Percentiles rank a stretch among this genome's conserved stretches.
phyloP scores from a whole-genome alignment of 2,113 vertebrate genomes.

The Catagonus wagneri region DNA sequence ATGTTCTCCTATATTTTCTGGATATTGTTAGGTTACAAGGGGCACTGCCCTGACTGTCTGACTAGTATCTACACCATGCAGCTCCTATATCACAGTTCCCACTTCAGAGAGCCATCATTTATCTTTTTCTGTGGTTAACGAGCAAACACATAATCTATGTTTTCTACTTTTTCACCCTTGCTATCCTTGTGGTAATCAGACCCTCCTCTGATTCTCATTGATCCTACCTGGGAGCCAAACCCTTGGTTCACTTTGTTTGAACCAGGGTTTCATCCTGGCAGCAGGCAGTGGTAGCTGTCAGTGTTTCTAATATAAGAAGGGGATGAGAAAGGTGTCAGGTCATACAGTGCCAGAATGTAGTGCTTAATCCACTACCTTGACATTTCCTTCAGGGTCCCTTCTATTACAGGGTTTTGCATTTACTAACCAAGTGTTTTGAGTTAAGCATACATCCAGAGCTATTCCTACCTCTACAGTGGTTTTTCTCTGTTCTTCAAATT shows the following conservation, averaged over 20 bases:
- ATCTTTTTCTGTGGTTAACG: not conserved
- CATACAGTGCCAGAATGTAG: not conserved
- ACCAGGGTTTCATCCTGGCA: slow-evolving; percentile 25
- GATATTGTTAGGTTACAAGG: not conserved
- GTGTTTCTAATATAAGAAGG: not conserved
- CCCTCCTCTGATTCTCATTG: not conserved
- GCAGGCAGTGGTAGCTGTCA: not conserved
- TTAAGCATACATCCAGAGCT: not conserved
- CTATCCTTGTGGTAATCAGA: not conserved
- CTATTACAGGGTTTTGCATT: not conserved
- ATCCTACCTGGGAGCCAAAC: not conserved
- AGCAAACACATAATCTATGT: not conserved
- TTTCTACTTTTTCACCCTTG: not conserved
- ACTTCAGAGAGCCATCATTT: not conserved
- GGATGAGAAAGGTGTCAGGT: not conserved
- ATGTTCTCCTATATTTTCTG: not conserved
- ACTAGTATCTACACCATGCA: not conserved
- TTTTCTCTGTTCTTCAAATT: slow-evolving; percentile 29
- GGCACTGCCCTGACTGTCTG: not conserved
- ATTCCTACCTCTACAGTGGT: not conserved
- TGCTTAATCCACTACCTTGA: not conserved
- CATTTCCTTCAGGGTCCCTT: not conserved
- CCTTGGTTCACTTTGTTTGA: slow-evolving; percentile 4
- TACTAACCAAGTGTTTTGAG: not conserved
- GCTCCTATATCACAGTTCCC: not conserved